A percentile compares a stretch with the other conserved stretches of the same genome.
phyloP scores from a whole-genome alignment of 64 coral and sea anemone species.

The Exaiptasia diaphana region DNA sequence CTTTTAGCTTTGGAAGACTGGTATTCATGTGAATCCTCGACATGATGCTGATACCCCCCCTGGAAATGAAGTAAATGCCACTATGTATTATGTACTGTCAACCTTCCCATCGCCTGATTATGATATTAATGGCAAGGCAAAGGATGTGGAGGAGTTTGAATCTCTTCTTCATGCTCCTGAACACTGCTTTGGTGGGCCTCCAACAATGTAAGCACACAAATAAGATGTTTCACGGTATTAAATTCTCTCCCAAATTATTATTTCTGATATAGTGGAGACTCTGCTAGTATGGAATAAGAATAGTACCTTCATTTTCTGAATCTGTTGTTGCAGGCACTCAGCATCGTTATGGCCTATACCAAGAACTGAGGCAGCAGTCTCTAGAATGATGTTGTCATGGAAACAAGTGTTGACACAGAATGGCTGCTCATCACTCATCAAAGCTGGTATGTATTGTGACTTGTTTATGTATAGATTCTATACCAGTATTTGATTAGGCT shows the following conservation, averaged over 20 bases:
- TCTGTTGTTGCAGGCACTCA: constrained; percentile 96
- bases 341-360: constrained; percentile 87
- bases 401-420: constrained; percentile 67
- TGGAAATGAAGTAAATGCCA: constrained; percentile 86
- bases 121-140: not conserved
- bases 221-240: not conserved
- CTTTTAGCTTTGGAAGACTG: constrained; percentile 57
- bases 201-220: constrained; percentile 70
- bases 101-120: constrained; percentile 48
- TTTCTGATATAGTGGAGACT: not conserved
- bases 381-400: constrained; percentile 68
- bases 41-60: constrained; percentile 90
- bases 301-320: too few species aligned
- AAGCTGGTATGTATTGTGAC: constrained; percentile 54
- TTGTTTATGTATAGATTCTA: too few species aligned
- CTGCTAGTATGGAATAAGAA: too few species aligned
- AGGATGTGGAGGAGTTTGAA: constrained; percentile 49
- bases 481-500: too few species aligned
- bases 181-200: constrained; percentile 90
- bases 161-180: constrained; percentile 78
- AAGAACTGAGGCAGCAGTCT: constrained; percentile 62
- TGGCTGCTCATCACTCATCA: constrained; percentile 76
- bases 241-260: not conserved
- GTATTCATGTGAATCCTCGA: constrained; percentile 71
- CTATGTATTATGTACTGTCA: constrained; percentile 89